Evolutionary conservation across 2,797 vertebrate species (phyloP), one percentile per base, ranked within the genome.

Genomic region (Chelonia mydas): DNA sequence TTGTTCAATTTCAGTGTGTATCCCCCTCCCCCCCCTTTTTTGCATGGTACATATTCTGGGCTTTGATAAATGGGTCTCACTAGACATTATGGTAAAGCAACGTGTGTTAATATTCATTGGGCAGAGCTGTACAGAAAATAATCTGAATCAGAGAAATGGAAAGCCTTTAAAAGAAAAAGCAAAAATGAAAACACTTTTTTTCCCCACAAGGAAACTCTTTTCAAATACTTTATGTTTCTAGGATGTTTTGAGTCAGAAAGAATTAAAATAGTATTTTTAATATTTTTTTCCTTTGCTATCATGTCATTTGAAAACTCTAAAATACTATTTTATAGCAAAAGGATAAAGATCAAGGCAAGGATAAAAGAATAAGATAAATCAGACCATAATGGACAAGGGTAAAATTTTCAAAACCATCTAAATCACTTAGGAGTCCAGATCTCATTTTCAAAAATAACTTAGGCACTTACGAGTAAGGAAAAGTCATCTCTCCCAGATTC

Each of bases 21-120:
- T 94, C 95, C 92, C 50, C 92, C 82, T 77, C 55, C 19, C 89
- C 49, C 25, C 89, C 88, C 97, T 95, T 88, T 61, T 88, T 41
- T 61, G 86, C 87, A 59, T 16, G 57, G 90, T 1, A 2, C 94
- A 93, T 93, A 96, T 97, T 97, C 96, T 94, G 88, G 91, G 93
- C 96, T 97, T 96, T 97, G 97, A 97, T 92, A 96, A 96, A 97
- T 96, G 97, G 94, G 89, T 94, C 96, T 97, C 96, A 81, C 90
- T 50, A 96, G 95, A 92, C 95, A 37, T 96, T 95, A 96, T 87
- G 95, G 95, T 97, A 96, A 97, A 95, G 94, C 95, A 96, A 90
- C 94, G 96, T 96, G 90, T 97, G 95, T 96, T 97, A 90, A 97
- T 95, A 97, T 97, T 96, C 93, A 94, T 96, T 97, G 94, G 93